A percentile compares a stretch with the other conserved stretches of the same genome.
These are phyloP conservation scores for Camponotus fellah DNA, from an alignment of 2,888 invertebrate genomes.

Conservation along the genomic window DNA sequence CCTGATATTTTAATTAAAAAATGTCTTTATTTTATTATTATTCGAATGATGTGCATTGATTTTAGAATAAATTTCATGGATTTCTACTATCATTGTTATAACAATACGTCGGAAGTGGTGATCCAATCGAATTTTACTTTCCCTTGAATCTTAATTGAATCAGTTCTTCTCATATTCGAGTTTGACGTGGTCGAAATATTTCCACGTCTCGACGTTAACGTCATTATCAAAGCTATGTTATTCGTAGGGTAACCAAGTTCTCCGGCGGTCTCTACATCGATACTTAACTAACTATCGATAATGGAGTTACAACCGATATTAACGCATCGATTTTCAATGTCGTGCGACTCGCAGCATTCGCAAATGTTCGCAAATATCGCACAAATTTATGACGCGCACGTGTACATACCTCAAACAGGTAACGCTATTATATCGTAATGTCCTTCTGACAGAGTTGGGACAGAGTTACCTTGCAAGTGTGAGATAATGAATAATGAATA, in stretches of 20 bases:
- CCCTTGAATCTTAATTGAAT: neutral
- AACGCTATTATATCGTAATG: slow-evolving; percentile 8
- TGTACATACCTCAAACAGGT: neutral
- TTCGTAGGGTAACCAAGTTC: slow-evolving; percentile 11
- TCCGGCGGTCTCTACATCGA: slow-evolving; percentile 16
- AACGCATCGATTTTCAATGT: slow-evolving; percentile 41
- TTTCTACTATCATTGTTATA: neutral
- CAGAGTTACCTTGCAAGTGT: neutral
- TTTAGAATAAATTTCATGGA: neutral
- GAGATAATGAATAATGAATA: neutral
- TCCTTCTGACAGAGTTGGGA: neutral
- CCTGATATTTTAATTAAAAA: no score
- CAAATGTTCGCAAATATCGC: slow-evolving; percentile 27
- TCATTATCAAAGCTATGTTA: slow-evolving; percentile 9
- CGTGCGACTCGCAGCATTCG: slow-evolving; percentile 7
- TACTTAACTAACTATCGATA: slow-evolving; percentile 48
- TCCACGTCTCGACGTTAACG: neutral
- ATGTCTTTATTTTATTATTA: neutral
- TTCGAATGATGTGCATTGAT: neutral
- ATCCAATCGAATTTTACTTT: slow-evolving; percentile 1
- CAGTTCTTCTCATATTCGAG: neutral
- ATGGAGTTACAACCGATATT: slow-evolving; percentile 38
- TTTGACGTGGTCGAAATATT: slow-evolving; percentile 14
- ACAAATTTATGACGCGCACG: slow-evolving; percentile 16
- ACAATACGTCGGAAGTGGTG: neutral